These are phyloP conservation scores for Macrobrachium rosenbergii DNA, from an alignment of 1,140 invertebrate species.

Conservation along the genomic window DNA sequence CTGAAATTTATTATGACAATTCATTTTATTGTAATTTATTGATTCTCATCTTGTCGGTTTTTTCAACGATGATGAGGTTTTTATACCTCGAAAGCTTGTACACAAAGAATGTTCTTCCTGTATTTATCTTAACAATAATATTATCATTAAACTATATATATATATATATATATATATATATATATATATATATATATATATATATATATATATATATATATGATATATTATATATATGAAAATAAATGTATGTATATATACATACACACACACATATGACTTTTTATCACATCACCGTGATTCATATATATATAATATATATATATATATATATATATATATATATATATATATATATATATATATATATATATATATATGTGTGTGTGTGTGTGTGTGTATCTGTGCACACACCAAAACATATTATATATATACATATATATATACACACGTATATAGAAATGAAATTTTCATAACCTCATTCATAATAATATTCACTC, in stretches of 20 bases:
- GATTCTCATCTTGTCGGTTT: no score
- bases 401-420: no score
- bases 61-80: no score
- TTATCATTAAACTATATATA: no score
- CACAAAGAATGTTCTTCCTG: no score
- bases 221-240: constrained; percentile 3
- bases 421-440: constrained; percentile 17
- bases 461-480: no score
- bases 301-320: background rate
- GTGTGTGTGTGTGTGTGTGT: background rate
- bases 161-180: constrained; percentile 18
- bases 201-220: constrained; percentile 20
- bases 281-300: no score
- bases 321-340: constrained; percentile 17
- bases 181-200: constrained; percentile 22
- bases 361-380: background rate
- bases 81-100: no score
- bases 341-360: constrained; percentile 18
- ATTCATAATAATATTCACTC: no score
- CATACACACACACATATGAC: background rate
- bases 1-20: no score
- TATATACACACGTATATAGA: background rate
- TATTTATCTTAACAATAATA: no score
- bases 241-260: background rate
- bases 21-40: no score